These are phyloP conservation scores for Cochlearius cochlearius DNA, from an alignment of 2,113 vertebrate genomes.

Conservation along the genomic window DNA sequence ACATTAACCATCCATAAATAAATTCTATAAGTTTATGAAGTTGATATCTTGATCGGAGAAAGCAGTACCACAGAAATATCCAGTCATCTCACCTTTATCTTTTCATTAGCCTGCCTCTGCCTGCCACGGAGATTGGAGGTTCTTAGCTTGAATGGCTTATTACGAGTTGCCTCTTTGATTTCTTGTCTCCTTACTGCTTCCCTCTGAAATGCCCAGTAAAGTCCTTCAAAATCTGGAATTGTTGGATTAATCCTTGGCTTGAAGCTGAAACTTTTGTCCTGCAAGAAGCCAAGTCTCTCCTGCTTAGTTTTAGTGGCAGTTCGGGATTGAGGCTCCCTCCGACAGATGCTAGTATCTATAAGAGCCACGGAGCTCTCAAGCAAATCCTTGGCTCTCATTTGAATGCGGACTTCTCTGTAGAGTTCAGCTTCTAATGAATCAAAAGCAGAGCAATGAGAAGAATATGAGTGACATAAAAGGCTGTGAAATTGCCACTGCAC, in stretches of 20 bases:
- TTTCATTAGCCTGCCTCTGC: slow-evolving; percentile 45
- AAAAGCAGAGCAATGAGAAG: slow-evolving; percentile 35
- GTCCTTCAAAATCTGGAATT: slow-evolving; percentile 84
- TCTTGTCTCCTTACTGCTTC: slow-evolving; percentile 71
- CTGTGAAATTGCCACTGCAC: background rate
- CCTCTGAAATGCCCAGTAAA: slow-evolving; percentile 85
- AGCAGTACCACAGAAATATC: background rate
- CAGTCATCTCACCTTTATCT: slow-evolving; percentile 41
- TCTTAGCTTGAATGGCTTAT: slow-evolving; percentile 85
- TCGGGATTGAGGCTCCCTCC: slow-evolving; percentile 52
- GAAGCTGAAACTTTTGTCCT: slow-evolving; percentile 82
- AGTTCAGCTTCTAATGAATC: slow-evolving; percentile 79
- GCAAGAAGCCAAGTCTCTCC: slow-evolving; percentile 81
- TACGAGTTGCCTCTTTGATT: slow-evolving; percentile 77
- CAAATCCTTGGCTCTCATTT: slow-evolving; percentile 78
- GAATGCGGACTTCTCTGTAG: slow-evolving; percentile 77
- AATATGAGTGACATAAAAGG: background rate
- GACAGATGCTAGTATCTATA: slow-evolving; percentile 16
- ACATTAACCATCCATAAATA: background rate
- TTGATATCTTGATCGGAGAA: background rate
- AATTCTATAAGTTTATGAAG: background rate
- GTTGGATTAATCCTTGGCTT: slow-evolving; percentile 80
- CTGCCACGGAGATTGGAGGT: slow-evolving; percentile 76
- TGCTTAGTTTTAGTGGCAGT: slow-evolving; percentile 76
- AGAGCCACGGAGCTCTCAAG: slow-evolving; percentile 69